Evolutionary conservation across 2,797 vertebrate species (phyloP), one percentile per base, ranked within the genome.

Genomic region (Lutjanus argentimaculatus): DNA sequence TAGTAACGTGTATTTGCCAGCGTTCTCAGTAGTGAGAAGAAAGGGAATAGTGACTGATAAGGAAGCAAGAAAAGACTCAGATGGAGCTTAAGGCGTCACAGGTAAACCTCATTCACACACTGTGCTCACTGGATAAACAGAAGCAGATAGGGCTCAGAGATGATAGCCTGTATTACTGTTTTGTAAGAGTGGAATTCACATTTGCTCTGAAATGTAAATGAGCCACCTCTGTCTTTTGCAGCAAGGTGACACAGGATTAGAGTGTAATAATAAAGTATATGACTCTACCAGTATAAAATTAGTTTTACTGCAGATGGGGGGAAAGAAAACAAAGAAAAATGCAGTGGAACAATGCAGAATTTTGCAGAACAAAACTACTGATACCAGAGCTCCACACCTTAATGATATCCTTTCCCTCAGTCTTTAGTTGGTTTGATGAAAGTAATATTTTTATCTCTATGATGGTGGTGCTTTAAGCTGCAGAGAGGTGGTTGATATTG

Each of bases 401-500:
- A 48, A 64, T 58, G 19, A 65, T 55, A 46, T 16, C 30, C 45
- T 36, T 58, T 67, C 14, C 52, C 51, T 72, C n/a, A 53, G 19
- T 77, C 52, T 67, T 57, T 45, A 65, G 46, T 43, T 75, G 59
- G 59, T 82, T 66, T 62, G 36, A 71, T 83, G 30, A 77, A 75
- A 67, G 63, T 53, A 67, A 74, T 77, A 73, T 83, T 79, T 77
- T 8, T 77, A 45, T 77, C 77, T 73, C 19, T 16, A 16, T 16
- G 48, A 36, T 1, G 48, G 43, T 62, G 67, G 6, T 52, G 45
- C 21, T 78, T 80, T 57, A 72, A 79, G 52, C 67, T 67, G 42
- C 48, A 83, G 67, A 69, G 61, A 69, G 53, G 58, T 70, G 52
- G 52, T n/a, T 67, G 72, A 42, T 90, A 93, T 92, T 70, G 86